phyloP scores from a whole-genome alignment of 2,797 vertebrate genomes.

The Brachymystax lenok region DNA sequence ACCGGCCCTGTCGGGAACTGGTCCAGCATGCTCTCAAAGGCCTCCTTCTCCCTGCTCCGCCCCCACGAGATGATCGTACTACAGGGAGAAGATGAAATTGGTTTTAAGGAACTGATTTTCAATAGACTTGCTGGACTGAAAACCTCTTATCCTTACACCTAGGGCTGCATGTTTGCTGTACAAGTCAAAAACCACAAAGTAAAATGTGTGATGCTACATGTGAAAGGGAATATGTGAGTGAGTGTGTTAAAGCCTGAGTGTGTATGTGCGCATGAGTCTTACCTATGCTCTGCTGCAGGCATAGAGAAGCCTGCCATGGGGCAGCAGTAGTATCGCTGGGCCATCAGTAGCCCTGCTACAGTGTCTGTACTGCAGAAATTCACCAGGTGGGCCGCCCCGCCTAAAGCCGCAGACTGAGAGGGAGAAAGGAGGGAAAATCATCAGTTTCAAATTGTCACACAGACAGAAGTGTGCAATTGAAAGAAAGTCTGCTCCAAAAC shows the following conservation, averaged over 20 bases:
- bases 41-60: constrained; percentile 72
- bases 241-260: constrained; percentile 4
- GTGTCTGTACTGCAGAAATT: constrained; percentile 82
- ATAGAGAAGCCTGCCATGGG: constrained; percentile 82
- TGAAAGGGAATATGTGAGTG: constrained; percentile 4
- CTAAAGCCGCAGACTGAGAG: constrained; percentile 75
- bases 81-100: constrained; percentile 4
- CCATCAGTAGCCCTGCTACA: constrained; percentile 77
- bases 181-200: not conserved
- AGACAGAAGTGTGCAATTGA: not conserved
- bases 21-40: constrained; percentile 73
- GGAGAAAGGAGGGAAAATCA: not conserved
- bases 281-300: constrained; percentile 82
- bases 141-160: not conserved
- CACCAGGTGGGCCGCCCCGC: constrained; percentile 80
- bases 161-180: no score
- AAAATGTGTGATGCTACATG: not conserved
- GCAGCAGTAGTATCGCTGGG: constrained; percentile 74
- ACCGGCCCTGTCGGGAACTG: constrained; percentile 74
- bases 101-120: not conserved
- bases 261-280: constrained; percentile 20
- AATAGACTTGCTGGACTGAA: not conserved
- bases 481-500: no score
- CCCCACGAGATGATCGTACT: constrained; percentile 83
- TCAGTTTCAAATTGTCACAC: not conserved